Percentiles rank a stretch among this genome's conserved stretches.
Evolutionary conservation across 1,140 invertebrate genomes (phyloP).

Genomic region (Bombyx mandarina): DNA sequence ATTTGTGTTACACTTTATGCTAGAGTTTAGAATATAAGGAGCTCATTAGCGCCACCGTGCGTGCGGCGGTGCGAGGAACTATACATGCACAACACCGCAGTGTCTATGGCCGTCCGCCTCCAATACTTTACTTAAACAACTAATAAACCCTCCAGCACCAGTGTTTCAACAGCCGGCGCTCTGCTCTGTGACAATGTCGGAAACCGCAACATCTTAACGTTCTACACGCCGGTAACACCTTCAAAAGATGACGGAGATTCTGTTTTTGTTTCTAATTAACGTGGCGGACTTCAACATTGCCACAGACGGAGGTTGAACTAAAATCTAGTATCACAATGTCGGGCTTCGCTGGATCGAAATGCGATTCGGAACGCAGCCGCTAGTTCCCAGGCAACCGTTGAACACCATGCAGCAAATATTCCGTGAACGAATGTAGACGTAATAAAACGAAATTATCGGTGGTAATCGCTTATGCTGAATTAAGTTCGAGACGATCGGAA

Average conservation of each 20-base stretch:
- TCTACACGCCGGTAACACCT: constrained; percentile 16
- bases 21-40: constrained; percentile 68
- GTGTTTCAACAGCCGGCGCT: constrained; percentile 46
- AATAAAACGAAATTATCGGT: too few relatives aligned
- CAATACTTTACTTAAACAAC: constrained; percentile 58
- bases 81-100: constrained; percentile 63
- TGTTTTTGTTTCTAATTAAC: constrained; percentile 12
- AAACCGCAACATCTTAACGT: constrained; percentile 21
- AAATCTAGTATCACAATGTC: constrained; percentile 71
- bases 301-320: constrained; percentile 59
- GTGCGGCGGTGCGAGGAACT: constrained; percentile 65
- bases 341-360: constrained; percentile 49
- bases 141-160: constrained; percentile 55
- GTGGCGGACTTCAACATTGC: constrained; percentile 35
- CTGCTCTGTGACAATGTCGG: constrained; percentile 27
- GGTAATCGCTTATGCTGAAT: too few relatives aligned
- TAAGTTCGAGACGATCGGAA: too few relatives aligned
- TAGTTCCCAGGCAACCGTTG: neutral
- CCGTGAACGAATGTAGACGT: neutral
- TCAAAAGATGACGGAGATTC: constrained; percentile 25
- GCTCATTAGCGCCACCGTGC: constrained; percentile 54
- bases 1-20: constrained; percentile 61
- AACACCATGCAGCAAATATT: neutral
- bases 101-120: constrained; percentile 55
- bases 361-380: constrained; percentile 41